These are phyloP conservation scores for Ctenodactylus gundi DNA, from an alignment of 2,113 vertebrate genomes.

Conservation along the genomic window DNA sequence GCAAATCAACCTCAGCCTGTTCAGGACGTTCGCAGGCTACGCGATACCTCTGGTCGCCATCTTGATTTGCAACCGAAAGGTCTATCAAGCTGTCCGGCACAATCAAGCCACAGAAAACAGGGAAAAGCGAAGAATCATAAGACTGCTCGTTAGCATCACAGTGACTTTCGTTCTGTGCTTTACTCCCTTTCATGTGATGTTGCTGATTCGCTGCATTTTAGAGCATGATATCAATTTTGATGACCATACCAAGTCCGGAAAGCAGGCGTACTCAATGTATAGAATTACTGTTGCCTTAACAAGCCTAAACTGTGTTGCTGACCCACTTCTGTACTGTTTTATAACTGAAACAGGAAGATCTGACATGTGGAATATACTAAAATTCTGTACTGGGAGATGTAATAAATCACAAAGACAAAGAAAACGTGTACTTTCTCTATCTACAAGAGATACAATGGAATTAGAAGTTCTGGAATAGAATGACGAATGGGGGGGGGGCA, in stretches of 20 bases:
- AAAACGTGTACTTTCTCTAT: slow-evolving; percentile 25
- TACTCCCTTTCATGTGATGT: slow-evolving; percentile 87
- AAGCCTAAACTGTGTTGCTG: slow-evolving; percentile 89
- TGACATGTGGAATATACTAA: slow-evolving; percentile 84
- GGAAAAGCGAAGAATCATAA: slow-evolving; percentile 87
- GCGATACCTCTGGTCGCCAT: slow-evolving; percentile 85
- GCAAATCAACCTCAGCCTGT: slow-evolving; percentile 78
- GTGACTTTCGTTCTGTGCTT: slow-evolving; percentile 89
- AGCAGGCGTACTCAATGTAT: slow-evolving; percentile 77
- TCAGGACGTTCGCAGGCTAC: slow-evolving; percentile 86
- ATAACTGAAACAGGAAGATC: slow-evolving; percentile 86
- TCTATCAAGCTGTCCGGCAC: slow-evolving; percentile 84
- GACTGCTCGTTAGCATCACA: slow-evolving; percentile 84
- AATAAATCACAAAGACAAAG: slow-evolving; percentile 26
- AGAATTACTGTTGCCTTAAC: slow-evolving; percentile 87
- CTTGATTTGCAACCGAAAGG: slow-evolving; percentile 85
- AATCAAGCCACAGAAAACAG: slow-evolving; percentile 87
- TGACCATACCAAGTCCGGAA: neutral
- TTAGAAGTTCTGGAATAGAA: slow-evolving; percentile 61
- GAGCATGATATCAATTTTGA: slow-evolving; percentile 66
- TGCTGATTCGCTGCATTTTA: slow-evolving; percentile 85
- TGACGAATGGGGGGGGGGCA: neutral
- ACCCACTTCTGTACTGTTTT: slow-evolving; percentile 94
- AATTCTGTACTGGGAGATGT: slow-evolving; percentile 46
- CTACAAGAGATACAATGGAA: slow-evolving; percentile 55